Conservation (phyloP, 2,113 vertebrate species). For the Triplophysa rosa region DNA sequence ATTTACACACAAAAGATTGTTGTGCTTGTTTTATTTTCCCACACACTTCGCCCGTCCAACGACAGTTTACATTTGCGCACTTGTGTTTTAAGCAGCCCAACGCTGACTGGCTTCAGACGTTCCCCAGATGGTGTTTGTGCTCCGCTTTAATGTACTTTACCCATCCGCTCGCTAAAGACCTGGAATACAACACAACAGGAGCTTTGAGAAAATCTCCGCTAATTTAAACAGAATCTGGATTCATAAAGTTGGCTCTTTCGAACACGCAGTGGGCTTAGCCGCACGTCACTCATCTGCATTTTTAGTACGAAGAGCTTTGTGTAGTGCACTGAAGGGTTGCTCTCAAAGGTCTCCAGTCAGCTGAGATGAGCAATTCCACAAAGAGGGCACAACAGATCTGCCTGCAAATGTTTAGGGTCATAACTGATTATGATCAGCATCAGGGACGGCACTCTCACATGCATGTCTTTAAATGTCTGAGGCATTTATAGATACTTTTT, state of each 20-base stretch:
- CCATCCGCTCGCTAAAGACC: conserved; percentile 66
- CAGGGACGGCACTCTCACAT: neutral
- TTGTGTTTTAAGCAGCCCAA: conserved; percentile 68
- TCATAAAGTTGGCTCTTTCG: conserved; percentile 8
- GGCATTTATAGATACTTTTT: too few species aligned
- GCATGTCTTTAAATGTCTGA: too few species aligned
- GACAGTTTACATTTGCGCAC: conserved; percentile 66
- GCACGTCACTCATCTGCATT: conserved; percentile 13
- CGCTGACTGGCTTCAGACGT: conserved; percentile 63
- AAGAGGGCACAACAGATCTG: conserved; percentile 66
- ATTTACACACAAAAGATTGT: conserved; percentile 6
- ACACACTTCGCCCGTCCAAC: conserved; percentile 54
- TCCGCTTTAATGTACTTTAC: conserved; percentile 68
- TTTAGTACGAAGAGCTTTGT: neutral
- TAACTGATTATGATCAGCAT: conserved; percentile 39
- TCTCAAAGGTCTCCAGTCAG: conserved; percentile 50
- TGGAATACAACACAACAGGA: conserved; percentile 56
- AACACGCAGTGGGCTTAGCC: conserved; percentile 7
- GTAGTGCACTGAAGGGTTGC: too few species aligned
- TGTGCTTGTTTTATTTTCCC: conserved; percentile 46
- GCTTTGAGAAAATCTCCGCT: conserved; percentile 57
- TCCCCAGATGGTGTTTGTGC: conserved; percentile 65
- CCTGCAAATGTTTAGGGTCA: conserved; percentile 65
- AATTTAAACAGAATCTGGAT: conserved; percentile 32
- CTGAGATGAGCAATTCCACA: conserved; percentile 47